Percentiles rank a stretch among this genome's conserved stretches.
Evolutionary conservation across 2,888 invertebrate species (phyloP).

Genomic region (Mechanitis mazaeus): DNA sequence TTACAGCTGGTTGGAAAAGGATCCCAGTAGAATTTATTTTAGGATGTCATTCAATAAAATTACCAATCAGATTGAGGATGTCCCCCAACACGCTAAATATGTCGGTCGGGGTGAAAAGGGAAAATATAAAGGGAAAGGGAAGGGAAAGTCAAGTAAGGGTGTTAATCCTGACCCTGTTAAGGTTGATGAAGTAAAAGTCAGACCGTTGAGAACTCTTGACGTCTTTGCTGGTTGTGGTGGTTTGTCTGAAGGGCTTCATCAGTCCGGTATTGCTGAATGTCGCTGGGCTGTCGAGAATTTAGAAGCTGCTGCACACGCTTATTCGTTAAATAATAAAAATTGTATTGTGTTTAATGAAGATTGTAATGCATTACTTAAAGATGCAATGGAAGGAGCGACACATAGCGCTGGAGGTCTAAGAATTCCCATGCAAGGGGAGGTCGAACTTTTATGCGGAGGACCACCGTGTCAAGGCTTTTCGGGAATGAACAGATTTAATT

Average conservation of each 20-base stretch:
- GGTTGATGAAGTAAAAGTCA: slow-evolving; percentile 49
- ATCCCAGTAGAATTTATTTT: slow-evolving; percentile 86
- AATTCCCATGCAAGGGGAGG: slow-evolving; percentile 86
- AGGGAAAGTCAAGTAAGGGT: slow-evolving; percentile 76
- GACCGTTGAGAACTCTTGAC: slow-evolving; percentile 82
- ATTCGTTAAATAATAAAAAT: slow-evolving; percentile 83
- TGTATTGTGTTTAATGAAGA: slow-evolving; percentile 88
- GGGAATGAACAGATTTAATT: slow-evolving; percentile 92
- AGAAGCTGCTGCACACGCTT: slow-evolving; percentile 86
- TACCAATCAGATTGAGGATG: slow-evolving; percentile 76
- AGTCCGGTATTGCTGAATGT: slow-evolving; percentile 81
- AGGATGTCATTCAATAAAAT: slow-evolving; percentile 79
- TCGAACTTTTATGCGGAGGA: slow-evolving; percentile 89
- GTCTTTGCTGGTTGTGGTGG: slow-evolving; percentile 93
- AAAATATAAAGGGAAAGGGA: slow-evolving; percentile 82
- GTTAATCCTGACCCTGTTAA: slow-evolving; percentile 34
- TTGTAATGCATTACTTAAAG: slow-evolving; percentile 83
- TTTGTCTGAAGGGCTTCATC: slow-evolving; percentile 83
- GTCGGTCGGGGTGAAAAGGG: slow-evolving; percentile 79
- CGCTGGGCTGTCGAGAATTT: slow-evolving; percentile 90
- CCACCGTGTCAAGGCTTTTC: slow-evolving; percentile 94
- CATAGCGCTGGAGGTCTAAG: slow-evolving; percentile 70
- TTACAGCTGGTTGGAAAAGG: slow-evolving; percentile 78
- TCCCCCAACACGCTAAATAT: slow-evolving; percentile 75
- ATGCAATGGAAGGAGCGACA: slow-evolving; percentile 79